Base-by-base conservation (phyloP, 2,797 vertebrate species). In the Hephaestus fuliginosus region DNA sequence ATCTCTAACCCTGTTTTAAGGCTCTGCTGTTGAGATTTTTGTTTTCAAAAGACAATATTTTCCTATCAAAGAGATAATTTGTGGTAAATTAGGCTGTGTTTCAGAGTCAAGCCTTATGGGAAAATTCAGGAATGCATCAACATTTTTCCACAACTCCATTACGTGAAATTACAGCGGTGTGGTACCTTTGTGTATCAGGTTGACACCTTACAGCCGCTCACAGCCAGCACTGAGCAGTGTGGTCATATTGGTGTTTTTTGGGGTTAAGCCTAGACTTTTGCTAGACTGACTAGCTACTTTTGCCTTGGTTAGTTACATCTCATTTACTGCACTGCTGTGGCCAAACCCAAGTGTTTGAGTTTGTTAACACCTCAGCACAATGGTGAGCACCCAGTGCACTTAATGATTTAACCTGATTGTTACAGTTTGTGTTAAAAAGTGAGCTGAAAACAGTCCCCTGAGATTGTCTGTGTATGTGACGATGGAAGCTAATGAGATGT, bases 31-130 rank as follows among this genome's bases (percentile, higher is more conserved):
- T 61, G 22, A 56, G 33, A 14, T 58, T 41, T 20, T 55, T 2
- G 22, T 22, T 15, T 25, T 58, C 25, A 70, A 18, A 51, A 25
- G 25, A 36, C 66, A 25, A 25, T 61, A 41, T 52, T 62, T 75
- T 71, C 46, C 5, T 39, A 30, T 44, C 55, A 3, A 46, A 67
- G 11, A 73, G 22, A 46, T 71, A 0, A 67, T 82, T 49, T 68
- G 51, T 62, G 13, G 8, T 49, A 7, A 49, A 65, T 49, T 11
- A 62, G 55, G 41, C 46, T 10, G 2, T 11, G 13, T 28, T 48
- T 79, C 12, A 25, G 57, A 43, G n/a, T 60, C 14, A 12, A 41
- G 14, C 25, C 20, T 33, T 63, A 17, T 17, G 15, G 7, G 13
- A 43, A 49, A 33, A 44, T n/a, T 41, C 10, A 51, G 1, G 33